Evolutionary conservation across 1,140 invertebrate species (phyloP), one percentile per base, ranked within the genome.

Genomic region (Diachasma alloeum): DNA sequence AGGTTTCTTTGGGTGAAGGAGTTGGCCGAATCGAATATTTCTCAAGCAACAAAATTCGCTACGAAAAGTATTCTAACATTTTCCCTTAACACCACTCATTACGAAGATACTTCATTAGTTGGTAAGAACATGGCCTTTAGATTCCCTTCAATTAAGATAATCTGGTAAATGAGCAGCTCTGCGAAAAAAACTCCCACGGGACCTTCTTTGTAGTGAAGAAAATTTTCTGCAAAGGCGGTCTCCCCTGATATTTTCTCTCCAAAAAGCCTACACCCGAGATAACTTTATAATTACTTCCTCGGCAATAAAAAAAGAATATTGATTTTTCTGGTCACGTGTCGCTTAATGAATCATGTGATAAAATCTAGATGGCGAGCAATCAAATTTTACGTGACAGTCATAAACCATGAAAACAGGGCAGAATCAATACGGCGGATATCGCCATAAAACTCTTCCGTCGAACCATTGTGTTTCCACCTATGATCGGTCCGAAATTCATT

Each of bases 401-500:
- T 42, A 42, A 42, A 42, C 39, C 39, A 42, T 13, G 13, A 42
- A 42, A 42, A 42, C 13, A 42, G 4, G 39, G 10, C 4, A 13
- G n/a, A 17, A n/a, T 17, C n/a, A 53, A 53, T n/a, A 53, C n/a
- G 48, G 10, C 48, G 48, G 6, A 53, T 19, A 17, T n/a, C 48
- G n/a, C 9, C 2, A 9, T 53, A 19, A 53, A 53, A 53, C n/a
- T 17, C 48, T 6, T 53, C 6, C 1, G 39, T 67, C 36, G n/a
- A 74, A 39, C 5, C 26, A 67, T 66, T 74, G 22, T 19, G 24
- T 59, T 74, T 56, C 39, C 24, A 76, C 77, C 76, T 86, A 86
- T 85, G 85, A 86, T 84, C 81, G 79, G 48, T 77, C 82, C 83
- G 83, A 86, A 88, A 87, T 81, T 86, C 87, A 88, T 89, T 89